Evolutionary conservation across 2,797 vertebrate species (phyloP).

Genomic region (Myripristis murdjan): DNA sequence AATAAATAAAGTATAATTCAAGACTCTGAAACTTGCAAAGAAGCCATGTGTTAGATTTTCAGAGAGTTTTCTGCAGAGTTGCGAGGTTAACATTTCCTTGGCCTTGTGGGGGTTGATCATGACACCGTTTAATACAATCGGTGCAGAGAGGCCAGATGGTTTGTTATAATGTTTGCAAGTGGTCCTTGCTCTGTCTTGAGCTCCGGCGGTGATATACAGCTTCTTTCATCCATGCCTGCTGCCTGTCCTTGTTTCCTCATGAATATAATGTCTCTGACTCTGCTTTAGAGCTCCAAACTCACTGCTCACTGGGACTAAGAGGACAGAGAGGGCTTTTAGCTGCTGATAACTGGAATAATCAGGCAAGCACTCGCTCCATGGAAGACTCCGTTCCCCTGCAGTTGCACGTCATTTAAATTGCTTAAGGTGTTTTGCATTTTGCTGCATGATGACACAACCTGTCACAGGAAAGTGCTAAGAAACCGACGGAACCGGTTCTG

Average conservation of each 20-base stretch:
- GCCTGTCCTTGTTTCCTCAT: slow-evolving; percentile 64
- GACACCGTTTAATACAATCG: background rate
- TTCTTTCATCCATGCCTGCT: slow-evolving; percentile 43
- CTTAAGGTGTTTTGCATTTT: slow-evolving; percentile 21
- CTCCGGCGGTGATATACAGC: slow-evolving; percentile 35
- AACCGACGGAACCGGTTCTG: slow-evolving; percentile 9
- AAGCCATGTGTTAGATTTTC: slow-evolving; percentile 6
- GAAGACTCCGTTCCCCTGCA: slow-evolving; percentile 33
- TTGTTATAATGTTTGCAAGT: slow-evolving; percentile 40
- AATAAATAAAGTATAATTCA: slow-evolving; percentile 24
- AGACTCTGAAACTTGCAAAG: slow-evolving; percentile 19
- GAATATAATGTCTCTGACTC: slow-evolving; percentile 57
- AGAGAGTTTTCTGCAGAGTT: slow-evolving; percentile 20
- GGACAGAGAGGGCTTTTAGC: slow-evolving; percentile 66
- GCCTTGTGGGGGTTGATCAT: background rate
- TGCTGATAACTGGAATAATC: slow-evolving; percentile 74
- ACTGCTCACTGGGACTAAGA: slow-evolving; percentile 66
- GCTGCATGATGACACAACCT: slow-evolving; percentile 8
- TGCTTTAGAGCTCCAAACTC: slow-evolving; percentile 40
- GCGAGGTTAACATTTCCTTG: slow-evolving; percentile 9
- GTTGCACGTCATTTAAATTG: slow-evolving; percentile 19
- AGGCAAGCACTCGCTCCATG: slow-evolving; percentile 50
- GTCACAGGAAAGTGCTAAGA: slow-evolving; percentile 10
- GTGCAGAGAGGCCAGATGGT: slow-evolving; percentile 4
- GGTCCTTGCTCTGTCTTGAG: slow-evolving; percentile 39